A percentile compares a stretch with the other conserved stretches of the same genome.
phyloP scores from a whole-genome alignment of 1,140 invertebrate genomes.

The Zaprionus capensis region DNA sequence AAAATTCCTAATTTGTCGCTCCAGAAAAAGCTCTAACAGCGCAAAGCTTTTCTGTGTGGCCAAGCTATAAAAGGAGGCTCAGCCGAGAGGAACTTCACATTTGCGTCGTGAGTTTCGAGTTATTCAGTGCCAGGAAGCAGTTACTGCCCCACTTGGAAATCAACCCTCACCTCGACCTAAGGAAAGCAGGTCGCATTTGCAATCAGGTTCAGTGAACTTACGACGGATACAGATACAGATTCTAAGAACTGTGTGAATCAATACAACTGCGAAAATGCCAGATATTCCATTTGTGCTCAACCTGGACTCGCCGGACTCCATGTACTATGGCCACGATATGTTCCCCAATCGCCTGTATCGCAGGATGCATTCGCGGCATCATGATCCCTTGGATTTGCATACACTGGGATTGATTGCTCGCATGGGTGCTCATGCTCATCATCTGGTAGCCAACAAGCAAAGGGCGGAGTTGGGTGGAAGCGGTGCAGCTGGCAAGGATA shows the following conservation, averaged over 20 bases:
- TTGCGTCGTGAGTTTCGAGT: constrained; percentile 55
- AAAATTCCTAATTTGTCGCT: constrained; percentile 54
- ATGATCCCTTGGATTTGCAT: constrained; percentile 69
- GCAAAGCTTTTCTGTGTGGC: constrained; percentile 40
- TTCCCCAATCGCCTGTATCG: constrained; percentile 77
- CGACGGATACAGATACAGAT: constrained; percentile 73
- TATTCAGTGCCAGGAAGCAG: constrained; percentile 21
- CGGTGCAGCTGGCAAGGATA: constrained; percentile 60
- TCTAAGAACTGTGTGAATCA: constrained; percentile 18
- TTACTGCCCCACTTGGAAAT: constrained; percentile 34
- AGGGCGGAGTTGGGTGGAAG: constrained; percentile 44
- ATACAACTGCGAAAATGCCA: constrained; percentile 54
- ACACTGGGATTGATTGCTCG: constrained; percentile 74
- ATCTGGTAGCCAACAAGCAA: constrained; percentile 65
- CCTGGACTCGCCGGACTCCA: constrained; percentile 69
- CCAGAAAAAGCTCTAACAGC: constrained; percentile 30
- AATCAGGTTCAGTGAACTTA: constrained; percentile 66
- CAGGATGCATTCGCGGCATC: constrained; percentile 65
- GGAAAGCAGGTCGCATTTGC: constrained; percentile 52
- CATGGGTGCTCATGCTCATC: constrained; percentile 72
- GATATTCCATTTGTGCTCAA: constrained; percentile 78
- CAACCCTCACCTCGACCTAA: constrained; percentile 43
- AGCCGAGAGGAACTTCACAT: constrained; percentile 57
- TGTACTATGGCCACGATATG: constrained; percentile 78
- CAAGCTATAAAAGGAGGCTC: constrained; percentile 57